phyloP scores from a whole-genome alignment of 2,797 vertebrate genomes.

The Allenopithecus nigroviridis region DNA sequence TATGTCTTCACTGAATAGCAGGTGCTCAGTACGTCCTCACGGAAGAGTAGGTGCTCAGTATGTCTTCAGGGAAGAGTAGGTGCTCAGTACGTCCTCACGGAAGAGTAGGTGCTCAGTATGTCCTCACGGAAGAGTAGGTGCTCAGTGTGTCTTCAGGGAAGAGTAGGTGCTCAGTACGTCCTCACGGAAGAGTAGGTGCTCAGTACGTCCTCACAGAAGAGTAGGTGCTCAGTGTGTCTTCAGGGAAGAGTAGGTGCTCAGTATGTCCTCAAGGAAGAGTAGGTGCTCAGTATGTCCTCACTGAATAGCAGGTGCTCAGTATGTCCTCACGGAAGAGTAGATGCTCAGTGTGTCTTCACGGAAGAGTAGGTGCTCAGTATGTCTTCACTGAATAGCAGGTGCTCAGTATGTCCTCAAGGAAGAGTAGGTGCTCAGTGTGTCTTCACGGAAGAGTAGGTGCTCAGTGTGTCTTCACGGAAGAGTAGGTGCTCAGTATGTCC shows the following conservation, averaged over 20 bases:
- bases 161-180: too few species aligned
- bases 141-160: too few species aligned
- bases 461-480: rapidly evolving
- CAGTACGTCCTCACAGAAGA: rapidly evolving
- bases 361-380: too few species aligned
- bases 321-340: rapidly evolving
- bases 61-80: rapidly evolving
- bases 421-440: too few species aligned
- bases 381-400: rapidly evolving
- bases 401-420: too few species aligned
- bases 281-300: too few species aligned
- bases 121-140: rapidly evolving
- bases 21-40: too few species aligned
- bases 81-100: too few species aligned
- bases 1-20: rapidly evolving
- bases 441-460: rapidly evolving
- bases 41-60: too few species aligned
- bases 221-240: rapidly evolving
- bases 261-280: rapidly evolving
- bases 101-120: too few species aligned
- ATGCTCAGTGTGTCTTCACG: rapidly evolving
- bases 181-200: too few species aligned
- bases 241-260: rapidly evolving
- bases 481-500: too few species aligned
- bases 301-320: rapidly evolving